Conservation (phyloP, 2,113 vertebrate genomes). For the Oryzias curvinotus region DNA sequence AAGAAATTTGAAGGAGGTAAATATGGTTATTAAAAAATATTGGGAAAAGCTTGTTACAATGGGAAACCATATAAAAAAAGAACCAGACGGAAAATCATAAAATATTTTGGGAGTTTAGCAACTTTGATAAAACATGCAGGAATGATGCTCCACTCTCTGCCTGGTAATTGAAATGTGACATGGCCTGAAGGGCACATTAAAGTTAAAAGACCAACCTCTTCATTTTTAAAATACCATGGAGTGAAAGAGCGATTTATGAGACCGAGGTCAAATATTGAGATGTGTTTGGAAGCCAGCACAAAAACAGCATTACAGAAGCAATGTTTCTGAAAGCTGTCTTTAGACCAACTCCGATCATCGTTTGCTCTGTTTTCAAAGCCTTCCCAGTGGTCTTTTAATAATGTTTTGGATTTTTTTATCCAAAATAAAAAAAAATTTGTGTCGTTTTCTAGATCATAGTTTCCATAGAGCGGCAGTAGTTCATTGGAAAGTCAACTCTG, state of each 20-base stretch:
- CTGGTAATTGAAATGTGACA: slow-evolving; percentile 37
- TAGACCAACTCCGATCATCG: too few relatives aligned
- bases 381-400: too few relatives aligned
- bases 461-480: too few relatives aligned
- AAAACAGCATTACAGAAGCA: not conserved
- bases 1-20: not conserved
- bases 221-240: slow-evolving; percentile 54
- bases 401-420: too few relatives aligned
- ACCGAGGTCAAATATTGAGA: not conserved
- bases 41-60: not conserved
- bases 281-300: too few relatives aligned
- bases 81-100: not conserved
- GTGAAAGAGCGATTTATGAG: slow-evolving; percentile 27
- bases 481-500: too few relatives aligned
- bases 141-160: slow-evolving; percentile 4
- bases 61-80: not conserved
- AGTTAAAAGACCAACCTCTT: slow-evolving; percentile 54
- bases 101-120: not conserved
- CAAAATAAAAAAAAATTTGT: too few relatives aligned
- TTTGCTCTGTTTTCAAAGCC: too few relatives aligned
- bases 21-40: not conserved
- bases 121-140: slow-evolving; percentile 3
- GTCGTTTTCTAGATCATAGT: too few relatives aligned
- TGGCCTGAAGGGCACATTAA: slow-evolving; percentile 37
- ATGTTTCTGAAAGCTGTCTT: not conserved